Conservation (phyloP, 2,888 invertebrate genomes). For the Piscicola geometra region DNA sequence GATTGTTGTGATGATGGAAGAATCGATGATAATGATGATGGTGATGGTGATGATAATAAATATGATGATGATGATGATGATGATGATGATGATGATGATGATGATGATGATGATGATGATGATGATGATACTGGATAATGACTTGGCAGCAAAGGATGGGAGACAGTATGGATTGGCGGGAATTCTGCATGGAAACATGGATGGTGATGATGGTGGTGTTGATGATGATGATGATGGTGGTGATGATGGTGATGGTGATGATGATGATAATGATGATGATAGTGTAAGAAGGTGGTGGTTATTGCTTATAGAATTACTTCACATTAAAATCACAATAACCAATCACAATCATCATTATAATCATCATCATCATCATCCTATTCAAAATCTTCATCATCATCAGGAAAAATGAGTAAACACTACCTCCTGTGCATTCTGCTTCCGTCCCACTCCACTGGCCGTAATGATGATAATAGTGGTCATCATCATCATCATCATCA, state of each 20-base stretch:
- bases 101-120: slow-evolving; percentile 27
- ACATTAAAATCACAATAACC: no score
- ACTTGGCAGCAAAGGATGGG: neutral
- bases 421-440: no score
- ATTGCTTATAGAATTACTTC: no score
- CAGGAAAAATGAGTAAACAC: no score
- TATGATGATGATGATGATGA: slow-evolving; percentile 21
- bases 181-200: neutral
- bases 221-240: slow-evolving; percentile 16
- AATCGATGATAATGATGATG: neutral
- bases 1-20: neutral
- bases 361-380: no score
- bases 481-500: no score
- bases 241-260: slow-evolving; percentile 20
- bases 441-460: no score
- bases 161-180: neutral
- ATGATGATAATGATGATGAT: slow-evolving; percentile 19
- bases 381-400: no score
- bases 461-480: no score
- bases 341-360: no score
- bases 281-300: no score
- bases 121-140: slow-evolving; percentile 26
- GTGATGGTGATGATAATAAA: neutral
- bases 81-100: slow-evolving; percentile 23
- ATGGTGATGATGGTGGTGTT: slow-evolving; percentile 8